Conservation (phyloP, 1,140 invertebrate genomes). For the Cyclina sinensis region DNA sequence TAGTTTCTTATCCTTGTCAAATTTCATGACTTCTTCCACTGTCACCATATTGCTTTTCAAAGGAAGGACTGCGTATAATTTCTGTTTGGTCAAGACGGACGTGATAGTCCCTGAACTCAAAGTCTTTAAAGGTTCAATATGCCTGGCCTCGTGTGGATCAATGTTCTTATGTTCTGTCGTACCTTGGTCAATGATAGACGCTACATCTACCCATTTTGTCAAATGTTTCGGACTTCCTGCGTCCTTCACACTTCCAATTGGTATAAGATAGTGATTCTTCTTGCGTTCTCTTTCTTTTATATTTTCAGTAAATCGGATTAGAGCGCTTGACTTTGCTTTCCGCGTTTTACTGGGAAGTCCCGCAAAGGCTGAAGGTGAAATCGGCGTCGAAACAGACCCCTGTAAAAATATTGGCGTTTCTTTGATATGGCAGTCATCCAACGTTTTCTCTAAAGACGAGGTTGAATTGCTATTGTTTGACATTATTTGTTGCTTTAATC, state of each 20-base stretch:
- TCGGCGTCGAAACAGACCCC: not conserved
- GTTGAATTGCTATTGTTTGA: too few species aligned
- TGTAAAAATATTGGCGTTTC: not conserved
- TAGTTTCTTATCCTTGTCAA: not conserved
- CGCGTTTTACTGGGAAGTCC: not conserved
- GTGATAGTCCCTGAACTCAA: conserved; percentile 35
- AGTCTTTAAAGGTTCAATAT: not conserved
- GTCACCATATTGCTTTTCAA: not conserved
- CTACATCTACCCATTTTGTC: conserved; percentile 34
- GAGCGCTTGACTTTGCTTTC: not conserved
- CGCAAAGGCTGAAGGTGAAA: not conserved
- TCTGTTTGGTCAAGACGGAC: conserved; percentile 4
- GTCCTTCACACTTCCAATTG: conserved; percentile 36
- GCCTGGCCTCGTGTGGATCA: not conserved
- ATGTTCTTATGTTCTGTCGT: not conserved
- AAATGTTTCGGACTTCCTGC: not conserved
- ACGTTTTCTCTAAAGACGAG: not conserved
- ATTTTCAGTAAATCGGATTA: not conserved
- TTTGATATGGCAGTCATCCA: not conserved
- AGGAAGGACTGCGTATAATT: conserved; percentile 22
- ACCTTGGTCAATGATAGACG: conserved; percentile 44
- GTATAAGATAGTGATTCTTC: conserved; percentile 23
- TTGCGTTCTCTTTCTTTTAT: not conserved
- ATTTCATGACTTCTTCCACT: not conserved
- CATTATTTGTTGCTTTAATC: too few species aligned